phyloP scores from a whole-genome alignment of 2,888 invertebrate species.

The Temnothorax ravouxi region DNA sequence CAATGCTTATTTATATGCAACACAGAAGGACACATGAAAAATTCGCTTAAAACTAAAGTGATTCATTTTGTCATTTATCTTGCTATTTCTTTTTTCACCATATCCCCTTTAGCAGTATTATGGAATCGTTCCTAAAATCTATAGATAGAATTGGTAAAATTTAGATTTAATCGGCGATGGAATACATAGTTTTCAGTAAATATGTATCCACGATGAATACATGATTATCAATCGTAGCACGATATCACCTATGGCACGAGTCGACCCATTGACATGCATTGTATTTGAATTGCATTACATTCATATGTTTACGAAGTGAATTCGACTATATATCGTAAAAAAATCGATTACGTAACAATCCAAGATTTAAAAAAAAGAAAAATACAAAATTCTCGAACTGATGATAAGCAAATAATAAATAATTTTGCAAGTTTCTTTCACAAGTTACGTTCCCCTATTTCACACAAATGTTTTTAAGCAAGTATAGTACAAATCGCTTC shows the following conservation, averaged over 20 bases:
- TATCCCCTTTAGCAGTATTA: constrained; percentile 53
- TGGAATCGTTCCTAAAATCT: constrained; percentile 67
- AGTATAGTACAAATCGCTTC: constrained; percentile 3
- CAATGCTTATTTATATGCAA: constrained; percentile 58
- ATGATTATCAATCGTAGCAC: constrained; percentile 66
- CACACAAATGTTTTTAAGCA: not conserved
- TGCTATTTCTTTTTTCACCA: constrained; percentile 29
- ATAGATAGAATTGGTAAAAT: constrained; percentile 51
- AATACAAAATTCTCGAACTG: not conserved
- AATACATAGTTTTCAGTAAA: constrained; percentile 71
- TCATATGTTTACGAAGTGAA: constrained; percentile 15
- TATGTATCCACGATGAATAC: constrained; percentile 55
- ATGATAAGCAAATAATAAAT: not conserved
- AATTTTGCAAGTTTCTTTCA: not conserved
- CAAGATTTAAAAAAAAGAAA: not conserved
- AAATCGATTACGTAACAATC: not conserved
- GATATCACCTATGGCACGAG: constrained; percentile 77
- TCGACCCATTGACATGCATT: constrained; percentile 70
- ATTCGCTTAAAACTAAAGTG: constrained; percentile 69
- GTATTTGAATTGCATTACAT: constrained; percentile 29
- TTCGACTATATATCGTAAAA: not conserved
- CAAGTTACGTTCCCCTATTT: not conserved
- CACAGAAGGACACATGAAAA: constrained; percentile 55
- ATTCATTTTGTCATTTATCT: constrained; percentile 52
- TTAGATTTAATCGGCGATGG: constrained; percentile 64